phyloP scores from a whole-genome alignment of 2,888 invertebrate species.

The Sceliomorpha sp. region DNA sequence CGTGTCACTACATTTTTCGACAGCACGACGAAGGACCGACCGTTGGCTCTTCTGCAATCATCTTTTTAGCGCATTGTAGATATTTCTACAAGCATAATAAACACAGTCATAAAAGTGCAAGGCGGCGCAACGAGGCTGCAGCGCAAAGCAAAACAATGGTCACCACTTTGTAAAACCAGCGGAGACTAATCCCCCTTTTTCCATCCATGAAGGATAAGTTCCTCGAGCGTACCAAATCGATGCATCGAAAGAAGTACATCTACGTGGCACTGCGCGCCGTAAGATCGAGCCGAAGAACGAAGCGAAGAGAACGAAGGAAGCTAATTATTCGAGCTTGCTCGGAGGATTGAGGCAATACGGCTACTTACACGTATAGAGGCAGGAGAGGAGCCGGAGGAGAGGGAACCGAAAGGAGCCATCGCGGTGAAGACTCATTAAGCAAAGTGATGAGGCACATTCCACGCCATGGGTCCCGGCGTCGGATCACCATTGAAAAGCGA shows the following conservation, averaged over 20 bases:
- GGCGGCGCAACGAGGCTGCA: no score
- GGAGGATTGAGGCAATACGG: constrained; percentile 48
- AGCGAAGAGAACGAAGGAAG: constrained; percentile 46
- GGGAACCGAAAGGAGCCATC: constrained; percentile 33
- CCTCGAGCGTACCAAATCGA: constrained; percentile 31
- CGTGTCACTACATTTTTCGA: no score
- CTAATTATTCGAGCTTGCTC: constrained; percentile 52
- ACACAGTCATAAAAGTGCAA: no score
- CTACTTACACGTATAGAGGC: constrained; percentile 30
- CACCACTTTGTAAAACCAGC: background rate
- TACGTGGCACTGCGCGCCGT: constrained; percentile 20
- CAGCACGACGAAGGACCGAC: no score
- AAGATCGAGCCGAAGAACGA: constrained; percentile 21
- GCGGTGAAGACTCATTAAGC: constrained; percentile 63
- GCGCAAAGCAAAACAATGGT: background rate
- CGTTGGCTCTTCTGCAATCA: no score
- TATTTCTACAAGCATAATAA: no score
- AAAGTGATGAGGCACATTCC: constrained; percentile 68
- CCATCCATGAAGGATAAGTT: constrained; percentile 23
- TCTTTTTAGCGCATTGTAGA: no score
- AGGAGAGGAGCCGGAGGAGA: constrained; percentile 3
- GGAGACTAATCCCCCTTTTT: constrained; percentile 1
- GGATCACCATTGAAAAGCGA: background rate
- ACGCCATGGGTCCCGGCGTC: constrained; percentile 42
- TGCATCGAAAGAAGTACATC: constrained; percentile 30